Evolutionary conservation across 1,140 invertebrate genomes (phyloP), one percentile per base, ranked within the genome.

Genomic region (Pomacea maculata): DNA sequence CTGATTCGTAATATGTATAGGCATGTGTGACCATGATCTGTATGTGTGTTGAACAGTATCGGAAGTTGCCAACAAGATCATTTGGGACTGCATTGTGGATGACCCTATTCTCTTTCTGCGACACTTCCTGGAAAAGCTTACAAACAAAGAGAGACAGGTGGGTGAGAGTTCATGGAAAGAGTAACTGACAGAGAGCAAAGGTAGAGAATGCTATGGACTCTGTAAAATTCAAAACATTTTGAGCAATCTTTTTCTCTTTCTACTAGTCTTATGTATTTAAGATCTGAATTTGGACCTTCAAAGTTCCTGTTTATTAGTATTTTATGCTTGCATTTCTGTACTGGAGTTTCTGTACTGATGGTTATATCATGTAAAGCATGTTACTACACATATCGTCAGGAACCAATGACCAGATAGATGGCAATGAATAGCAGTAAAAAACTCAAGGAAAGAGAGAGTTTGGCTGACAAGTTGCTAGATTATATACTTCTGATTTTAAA

Each of bases 41-140:
- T 61, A 17, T 61, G 57, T 61, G 57, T 61, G 57, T 17, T 61
- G 2, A 61, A 65, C 88, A 96, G 96, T 94, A 63, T 90, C 91
- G 83, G 92, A 93, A 81, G 91, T 93, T 52, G 92, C 93, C 61
- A 89, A 92, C 83, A 92, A 93, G 85, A 96, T 98, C 0, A 98
- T 99, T 78, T 99, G 98, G 98, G 95, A 95, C 83, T 99, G 98
- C 91, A 92, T 99, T 63, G 97, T 99, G 0, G 99, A 99, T 93
- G 99, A 99, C 88, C 97, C 97, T 17, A 96, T 97, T 0, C 91
- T 99, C 1, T 99, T 99, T 90, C 92, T 99, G 52, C 94, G 98
- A 57, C 98, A 99, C 88, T 96, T 99, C 78, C 92, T 99, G 64
- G 99, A 99, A 91, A 95, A 98, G 78, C 91, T 99, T 2, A 99